Conservation (phyloP, 2,888 invertebrate genomes). For the Lasiommata megera region DNA sequence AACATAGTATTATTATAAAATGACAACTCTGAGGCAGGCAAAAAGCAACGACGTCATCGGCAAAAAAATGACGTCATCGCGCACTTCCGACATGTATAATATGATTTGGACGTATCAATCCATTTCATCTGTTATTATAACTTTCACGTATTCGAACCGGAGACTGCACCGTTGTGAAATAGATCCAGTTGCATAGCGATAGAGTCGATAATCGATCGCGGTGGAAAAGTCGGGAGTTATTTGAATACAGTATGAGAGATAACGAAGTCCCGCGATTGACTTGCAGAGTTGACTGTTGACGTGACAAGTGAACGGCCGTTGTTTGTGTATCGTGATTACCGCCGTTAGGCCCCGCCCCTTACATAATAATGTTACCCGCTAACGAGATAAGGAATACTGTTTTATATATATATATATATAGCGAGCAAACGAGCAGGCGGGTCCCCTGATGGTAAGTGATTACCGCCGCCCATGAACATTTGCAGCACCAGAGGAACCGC, state of each 20-base stretch:
- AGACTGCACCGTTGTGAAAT: neutral
- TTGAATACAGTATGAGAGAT: conserved; percentile 1
- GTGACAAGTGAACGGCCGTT: conserved; percentile 24
- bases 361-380: too few species aligned
- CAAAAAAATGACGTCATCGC: neutral
- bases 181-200: neutral
- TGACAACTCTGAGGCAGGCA: too few species aligned
- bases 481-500: too few species aligned
- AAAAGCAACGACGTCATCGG: neutral
- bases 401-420: too few species aligned
- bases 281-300: conserved; percentile 13
- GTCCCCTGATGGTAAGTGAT: too few species aligned
- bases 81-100: neutral
- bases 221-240: neutral
- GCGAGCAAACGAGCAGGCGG: too few species aligned
- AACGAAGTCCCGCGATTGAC: conserved; percentile 23
- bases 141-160: too few species aligned
- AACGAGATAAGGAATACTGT: too few species aligned
- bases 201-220: neutral
- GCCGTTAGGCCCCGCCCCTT: too few species aligned
- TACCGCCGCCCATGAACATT: too few species aligned
- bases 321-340: conserved; percentile 11
- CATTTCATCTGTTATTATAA: neutral
- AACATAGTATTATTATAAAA: too few species aligned
- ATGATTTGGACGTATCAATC: neutral